Evolutionary conservation across 2,888 invertebrate genomes (phyloP).

Genomic region (Venusia cambrica): DNA sequence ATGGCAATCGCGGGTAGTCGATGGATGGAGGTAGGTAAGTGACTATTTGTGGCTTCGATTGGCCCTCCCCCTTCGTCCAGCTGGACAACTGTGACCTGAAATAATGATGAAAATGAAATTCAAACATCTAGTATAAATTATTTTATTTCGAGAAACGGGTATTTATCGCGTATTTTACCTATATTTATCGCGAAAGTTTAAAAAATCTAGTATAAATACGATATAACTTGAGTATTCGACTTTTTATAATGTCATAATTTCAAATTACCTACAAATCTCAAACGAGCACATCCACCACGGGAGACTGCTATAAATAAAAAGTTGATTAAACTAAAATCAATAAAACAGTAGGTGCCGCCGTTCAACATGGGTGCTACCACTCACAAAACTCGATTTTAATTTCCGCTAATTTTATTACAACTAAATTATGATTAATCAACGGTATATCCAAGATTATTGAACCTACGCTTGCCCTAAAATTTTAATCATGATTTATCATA

Average conservation of each 20-base stretch:
- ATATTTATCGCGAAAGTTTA: too few relatives aligned
- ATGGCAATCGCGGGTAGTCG: too few relatives aligned
- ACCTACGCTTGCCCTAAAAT: constrained; percentile 5
- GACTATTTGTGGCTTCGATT: too few relatives aligned
- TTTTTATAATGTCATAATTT: constrained; percentile 19
- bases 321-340: constrained; percentile 33
- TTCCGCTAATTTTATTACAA: constrained; percentile 29
- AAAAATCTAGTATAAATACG: too few relatives aligned
- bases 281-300: constrained; percentile 22
- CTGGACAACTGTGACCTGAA: too few relatives aligned
- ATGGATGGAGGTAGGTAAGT: too few relatives aligned
- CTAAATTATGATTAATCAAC: constrained; percentile 23
- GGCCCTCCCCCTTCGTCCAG: too few relatives aligned
- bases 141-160: too few relatives aligned
- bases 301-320: constrained; percentile 26
- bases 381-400: constrained; percentile 28
- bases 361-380: constrained; percentile 31
- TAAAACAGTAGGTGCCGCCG: constrained; percentile 47
- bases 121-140: too few relatives aligned
- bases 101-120: too few relatives aligned
- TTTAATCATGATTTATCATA: constrained; percentile 11
- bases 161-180: too few relatives aligned
- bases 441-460: constrained; percentile 18
- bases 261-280: constrained; percentile 20
- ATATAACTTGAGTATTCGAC: too few relatives aligned